These are phyloP conservation scores for Sycophila sp. DNA, from an alignment of 1,140 invertebrate genomes.

Conservation along the genomic window DNA sequence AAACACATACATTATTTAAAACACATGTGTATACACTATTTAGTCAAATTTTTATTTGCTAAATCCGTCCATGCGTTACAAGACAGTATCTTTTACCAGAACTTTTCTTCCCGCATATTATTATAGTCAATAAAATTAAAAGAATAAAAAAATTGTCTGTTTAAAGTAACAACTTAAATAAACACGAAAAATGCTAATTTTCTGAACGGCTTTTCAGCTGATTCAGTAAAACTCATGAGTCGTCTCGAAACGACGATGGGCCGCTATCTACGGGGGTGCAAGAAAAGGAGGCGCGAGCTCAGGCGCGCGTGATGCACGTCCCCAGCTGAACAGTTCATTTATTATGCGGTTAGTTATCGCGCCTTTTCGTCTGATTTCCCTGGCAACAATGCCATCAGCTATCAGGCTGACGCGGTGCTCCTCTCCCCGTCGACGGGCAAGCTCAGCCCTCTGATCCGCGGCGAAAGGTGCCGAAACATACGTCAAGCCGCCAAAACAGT, in stretches of 20 bases:
- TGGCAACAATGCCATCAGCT: slow-evolving; percentile 65
- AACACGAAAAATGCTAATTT: no score
- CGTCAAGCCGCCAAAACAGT: slow-evolving; percentile 51
- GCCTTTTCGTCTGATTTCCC: slow-evolving; percentile 68
- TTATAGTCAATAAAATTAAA: no score
- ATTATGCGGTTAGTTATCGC: slow-evolving; percentile 68
- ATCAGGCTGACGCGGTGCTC: slow-evolving; percentile 48
- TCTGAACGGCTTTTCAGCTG: not conserved
- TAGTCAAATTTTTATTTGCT: no score
- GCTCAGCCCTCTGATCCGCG: slow-evolving; percentile 48
- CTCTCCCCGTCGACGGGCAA: slow-evolving; percentile 44
- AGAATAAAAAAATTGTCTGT: no score
- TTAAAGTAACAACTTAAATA: no score
- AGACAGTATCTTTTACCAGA: no score
- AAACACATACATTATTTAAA: no score
- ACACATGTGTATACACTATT: no score
- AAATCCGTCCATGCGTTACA: no score
- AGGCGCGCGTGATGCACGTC: slow-evolving; percentile 51
- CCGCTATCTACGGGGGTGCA: not conserved
- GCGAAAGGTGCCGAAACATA: slow-evolving; percentile 55
- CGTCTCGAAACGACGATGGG: not conserved
- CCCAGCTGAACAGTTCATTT: slow-evolving; percentile 64
- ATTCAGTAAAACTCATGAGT: not conserved
- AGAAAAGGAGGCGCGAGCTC: not conserved
- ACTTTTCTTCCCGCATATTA: no score